Percentiles rank a stretch among this genome's conserved stretches.
These are phyloP conservation scores for Melangyna quadrimaculata DNA, from an alignment of 2,888 invertebrate species.

Conservation along the genomic window DNA sequence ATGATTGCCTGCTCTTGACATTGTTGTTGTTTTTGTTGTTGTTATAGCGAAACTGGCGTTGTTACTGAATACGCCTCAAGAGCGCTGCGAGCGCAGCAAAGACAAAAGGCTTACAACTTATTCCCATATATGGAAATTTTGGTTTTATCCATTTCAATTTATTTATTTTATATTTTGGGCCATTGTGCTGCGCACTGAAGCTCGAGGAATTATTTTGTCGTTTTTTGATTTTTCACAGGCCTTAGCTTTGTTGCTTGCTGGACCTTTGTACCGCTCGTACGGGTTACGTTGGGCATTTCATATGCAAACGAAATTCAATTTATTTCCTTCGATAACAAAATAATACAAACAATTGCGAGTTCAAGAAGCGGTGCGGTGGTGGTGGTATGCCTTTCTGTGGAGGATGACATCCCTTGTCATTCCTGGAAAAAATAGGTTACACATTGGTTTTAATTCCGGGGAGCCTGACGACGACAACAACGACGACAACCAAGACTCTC, in stretches of 20 bases:
- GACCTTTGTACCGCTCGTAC: conserved; percentile 37
- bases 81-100: conserved; percentile 32
- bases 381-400: conserved; percentile 46
- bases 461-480: not conserved
- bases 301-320: conserved; percentile 72
- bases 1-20: conserved; percentile 53
- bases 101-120: conserved; percentile 71
- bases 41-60: conserved; percentile 7
- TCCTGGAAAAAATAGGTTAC: conserved; percentile 68
- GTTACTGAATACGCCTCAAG: conserved; percentile 21
- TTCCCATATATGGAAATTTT: conserved; percentile 71
- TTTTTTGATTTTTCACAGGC: conserved; percentile 21
- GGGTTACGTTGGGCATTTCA: conserved; percentile 59
- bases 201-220: conserved; percentile 30
- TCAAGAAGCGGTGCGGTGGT: conserved; percentile 11
- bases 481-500: not conserved
- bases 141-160: conserved; percentile 63
- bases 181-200: not conserved
- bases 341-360: conserved; percentile 48
- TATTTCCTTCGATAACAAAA: conserved; percentile 64
- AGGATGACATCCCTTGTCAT: conserved; percentile 70
- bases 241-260: conserved; percentile 5
- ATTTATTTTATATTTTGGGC: conserved; percentile 57
- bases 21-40: conserved; percentile 39
- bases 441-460: conserved; percentile 47